These are phyloP conservation scores for Trissoscelio sp. DNA, from an alignment of 2,888 invertebrate genomes.

Conservation along the genomic window DNA sequence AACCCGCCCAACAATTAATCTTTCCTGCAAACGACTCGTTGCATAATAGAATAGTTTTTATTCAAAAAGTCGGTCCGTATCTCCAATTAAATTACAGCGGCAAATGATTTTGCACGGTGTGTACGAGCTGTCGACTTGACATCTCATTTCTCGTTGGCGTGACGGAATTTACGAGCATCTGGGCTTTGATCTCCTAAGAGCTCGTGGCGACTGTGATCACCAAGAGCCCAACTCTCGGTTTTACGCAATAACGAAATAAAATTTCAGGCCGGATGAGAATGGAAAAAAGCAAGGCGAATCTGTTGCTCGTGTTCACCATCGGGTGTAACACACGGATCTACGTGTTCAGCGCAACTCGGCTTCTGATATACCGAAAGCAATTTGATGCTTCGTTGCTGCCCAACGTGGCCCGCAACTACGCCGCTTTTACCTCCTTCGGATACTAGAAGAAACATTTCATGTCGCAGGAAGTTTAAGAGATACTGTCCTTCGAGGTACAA, in stretches of 20 bases:
- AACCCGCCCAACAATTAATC: constrained; percentile 11
- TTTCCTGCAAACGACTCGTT: background rate
- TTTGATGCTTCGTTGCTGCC: constrained; percentile 60
- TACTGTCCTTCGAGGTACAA: constrained; percentile 41
- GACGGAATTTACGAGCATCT: constrained; percentile 29
- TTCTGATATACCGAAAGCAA: constrained; percentile 36
- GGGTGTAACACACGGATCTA: constrained; percentile 29
- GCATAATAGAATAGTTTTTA: constrained; percentile 36
- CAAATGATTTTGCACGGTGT: constrained; percentile 20
- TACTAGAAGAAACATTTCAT: constrained; percentile 46
- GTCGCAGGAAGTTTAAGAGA: constrained; percentile 62
- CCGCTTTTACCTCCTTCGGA: constrained; percentile 21
- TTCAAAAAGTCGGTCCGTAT: constrained; percentile 3
- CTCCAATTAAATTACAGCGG: constrained; percentile 25
- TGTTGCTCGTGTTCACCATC: constrained; percentile 7
- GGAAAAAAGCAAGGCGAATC: constrained; percentile 7
- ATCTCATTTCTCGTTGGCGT: constrained; percentile 19
- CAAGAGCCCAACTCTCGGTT: constrained; percentile 15
- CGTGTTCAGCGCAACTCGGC: constrained; percentile 4
- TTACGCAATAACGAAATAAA: constrained; percentile 39
- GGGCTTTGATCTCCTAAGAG: constrained; percentile 53
- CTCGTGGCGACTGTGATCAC: constrained; percentile 40
- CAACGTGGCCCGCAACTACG: constrained; percentile 19
- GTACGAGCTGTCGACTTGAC: background rate
- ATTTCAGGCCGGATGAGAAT: background rate